phyloP scores from a whole-genome alignment of 2,113 vertebrate genomes.

The Raja brachyura region DNA sequence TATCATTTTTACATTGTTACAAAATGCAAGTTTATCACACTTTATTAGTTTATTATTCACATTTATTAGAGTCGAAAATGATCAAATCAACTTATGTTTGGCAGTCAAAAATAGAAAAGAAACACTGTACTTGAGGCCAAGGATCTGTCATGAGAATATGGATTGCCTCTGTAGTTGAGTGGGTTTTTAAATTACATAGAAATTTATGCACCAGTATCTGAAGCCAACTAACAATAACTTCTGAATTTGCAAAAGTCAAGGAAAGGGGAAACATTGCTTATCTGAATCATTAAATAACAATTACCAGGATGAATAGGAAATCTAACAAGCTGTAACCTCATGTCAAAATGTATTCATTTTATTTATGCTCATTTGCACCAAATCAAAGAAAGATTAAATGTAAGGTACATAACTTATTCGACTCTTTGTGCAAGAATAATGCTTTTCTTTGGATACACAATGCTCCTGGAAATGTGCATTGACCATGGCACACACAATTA shows the following conservation, averaged over 20 bases:
- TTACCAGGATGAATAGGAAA: constrained; percentile 6
- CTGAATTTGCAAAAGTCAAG: neutral
- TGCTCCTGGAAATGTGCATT: neutral
- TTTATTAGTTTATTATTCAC: neutral
- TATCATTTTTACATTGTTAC: neutral
- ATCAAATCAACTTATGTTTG: neutral
- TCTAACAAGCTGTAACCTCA: neutral
- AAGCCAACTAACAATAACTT: neutral
- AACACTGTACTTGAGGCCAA: neutral
- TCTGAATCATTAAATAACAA: neutral
- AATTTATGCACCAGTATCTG: neutral
- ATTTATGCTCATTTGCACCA: neutral
- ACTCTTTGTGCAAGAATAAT: neutral
- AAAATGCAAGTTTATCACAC: neutral
- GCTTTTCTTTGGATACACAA: neutral
- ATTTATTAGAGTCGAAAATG: neutral
- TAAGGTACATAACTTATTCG: neutral
- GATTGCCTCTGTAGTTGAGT: neutral
- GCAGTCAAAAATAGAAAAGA: neutral
- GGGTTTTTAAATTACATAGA: neutral
- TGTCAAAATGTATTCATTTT: neutral
- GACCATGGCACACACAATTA: neutral
- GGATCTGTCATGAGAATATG: neutral
- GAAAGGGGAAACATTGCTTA: constrained; percentile 1
- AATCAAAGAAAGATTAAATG: neutral